These are phyloP conservation scores for Chaenogobius annularis DNA, from an alignment of 2,113 vertebrate genomes.

Conservation along the genomic window DNA sequence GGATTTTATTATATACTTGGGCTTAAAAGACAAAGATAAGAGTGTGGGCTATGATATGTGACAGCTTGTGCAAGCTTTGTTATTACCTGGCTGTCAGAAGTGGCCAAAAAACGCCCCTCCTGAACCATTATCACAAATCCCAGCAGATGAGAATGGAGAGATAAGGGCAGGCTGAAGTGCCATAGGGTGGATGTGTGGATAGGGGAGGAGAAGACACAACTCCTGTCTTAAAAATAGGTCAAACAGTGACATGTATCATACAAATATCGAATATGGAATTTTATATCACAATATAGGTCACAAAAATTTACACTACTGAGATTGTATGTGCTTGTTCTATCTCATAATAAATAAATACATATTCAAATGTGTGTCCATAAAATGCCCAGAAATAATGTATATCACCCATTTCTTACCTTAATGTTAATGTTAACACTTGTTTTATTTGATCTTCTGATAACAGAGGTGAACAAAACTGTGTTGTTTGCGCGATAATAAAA, in stretches of 20 bases:
- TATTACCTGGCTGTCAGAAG: constrained; percentile 57
- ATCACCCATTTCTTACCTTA: too few species aligned
- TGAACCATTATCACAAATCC: constrained; percentile 49
- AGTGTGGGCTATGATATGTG: constrained; percentile 31
- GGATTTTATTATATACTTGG: constrained; percentile 26
- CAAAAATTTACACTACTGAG: neutral
- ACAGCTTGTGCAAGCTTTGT: constrained; percentile 43
- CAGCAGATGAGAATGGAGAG: constrained; percentile 59
- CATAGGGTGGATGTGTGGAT: constrained; percentile 23
- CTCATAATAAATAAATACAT: too few species aligned
- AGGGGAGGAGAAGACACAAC: constrained; percentile 13
- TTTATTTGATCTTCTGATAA: too few species aligned
- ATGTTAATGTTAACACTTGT: too few species aligned
- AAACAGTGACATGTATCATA: neutral
- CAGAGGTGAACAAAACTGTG: too few species aligned
- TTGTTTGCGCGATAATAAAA: too few species aligned
- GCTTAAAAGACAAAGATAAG: constrained; percentile 34
- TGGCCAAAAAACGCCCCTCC: constrained; percentile 28
- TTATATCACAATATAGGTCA: neutral
- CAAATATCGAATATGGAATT: neutral
- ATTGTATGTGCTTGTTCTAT: too few species aligned
- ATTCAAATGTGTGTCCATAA: too few species aligned
- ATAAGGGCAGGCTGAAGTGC: constrained; percentile 43
- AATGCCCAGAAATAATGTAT: too few species aligned
- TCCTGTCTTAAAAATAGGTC: constrained; percentile 18